Conservation (phyloP, 1,140 invertebrate species). For the Caerostris darwini region DNA sequence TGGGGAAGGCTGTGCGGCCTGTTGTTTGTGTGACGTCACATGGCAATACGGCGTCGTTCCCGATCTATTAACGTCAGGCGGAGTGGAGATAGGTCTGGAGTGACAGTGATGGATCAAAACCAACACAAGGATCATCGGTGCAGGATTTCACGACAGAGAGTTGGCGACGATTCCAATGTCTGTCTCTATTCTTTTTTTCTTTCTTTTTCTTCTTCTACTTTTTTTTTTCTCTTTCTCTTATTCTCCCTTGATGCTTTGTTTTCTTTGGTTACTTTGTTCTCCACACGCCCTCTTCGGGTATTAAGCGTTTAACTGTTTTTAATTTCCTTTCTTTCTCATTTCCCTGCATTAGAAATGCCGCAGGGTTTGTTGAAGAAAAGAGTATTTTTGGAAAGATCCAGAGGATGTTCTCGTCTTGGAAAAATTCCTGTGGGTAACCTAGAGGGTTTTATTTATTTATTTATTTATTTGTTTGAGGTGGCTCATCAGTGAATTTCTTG, state of each 20-base stretch:
- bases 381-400: conserved; percentile 31
- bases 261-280: conserved; percentile 24
- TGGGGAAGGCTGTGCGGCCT: not conserved
- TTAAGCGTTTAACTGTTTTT: conserved; percentile 69
- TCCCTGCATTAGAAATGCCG: not conserved
- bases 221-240: not conserved
- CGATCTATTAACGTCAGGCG: conserved; percentile 71
- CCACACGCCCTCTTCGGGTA: not conserved
- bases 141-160: conserved; percentile 40
- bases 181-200: not conserved
- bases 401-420: not conserved
- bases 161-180: conserved; percentile 66
- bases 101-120: conserved; percentile 73
- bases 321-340: conserved; percentile 48
- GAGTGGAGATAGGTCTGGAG: conserved; percentile 67
- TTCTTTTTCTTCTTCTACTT: not conserved
- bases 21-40: conserved; percentile 38
- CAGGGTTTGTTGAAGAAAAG: not conserved
- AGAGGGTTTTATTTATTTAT: not conserved
- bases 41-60: conserved; percentile 35
- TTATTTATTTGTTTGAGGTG: not conserved
- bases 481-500: no score
- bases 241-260: conserved; percentile 16
- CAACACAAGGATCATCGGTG: conserved; percentile 62
- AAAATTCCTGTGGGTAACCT: not conserved